A percentile compares a stretch with the other conserved stretches of the same genome.
Conservation (phyloP, 1,140 invertebrate species). For the Aphelenchoides fujianensis region DNA sequence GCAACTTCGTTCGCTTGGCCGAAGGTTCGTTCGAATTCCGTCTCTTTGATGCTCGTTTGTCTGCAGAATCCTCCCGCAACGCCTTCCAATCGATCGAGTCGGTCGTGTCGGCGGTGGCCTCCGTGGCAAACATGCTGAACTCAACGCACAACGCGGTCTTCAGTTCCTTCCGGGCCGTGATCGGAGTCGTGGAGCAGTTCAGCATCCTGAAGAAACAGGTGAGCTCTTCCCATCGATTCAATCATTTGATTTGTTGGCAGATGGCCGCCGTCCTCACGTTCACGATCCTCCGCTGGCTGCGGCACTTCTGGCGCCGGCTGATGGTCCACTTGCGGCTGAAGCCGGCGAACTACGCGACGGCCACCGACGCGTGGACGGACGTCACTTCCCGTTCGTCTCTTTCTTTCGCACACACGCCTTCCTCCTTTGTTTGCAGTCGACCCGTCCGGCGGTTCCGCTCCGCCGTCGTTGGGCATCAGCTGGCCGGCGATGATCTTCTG, state of each 20-base stretch:
- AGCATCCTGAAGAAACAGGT: conserved; percentile 77
- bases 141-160: conserved; percentile 90
- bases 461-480: conserved; percentile 53
- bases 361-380: conserved; percentile 44
- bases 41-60: conserved; percentile 78
- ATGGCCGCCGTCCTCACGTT: conserved; percentile 39
- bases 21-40: conserved; percentile 65
- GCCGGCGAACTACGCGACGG: conserved; percentile 52
- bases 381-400: conserved; percentile 33
- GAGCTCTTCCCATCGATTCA: conserved; percentile 75
- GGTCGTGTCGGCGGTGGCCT: conserved; percentile 82
- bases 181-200: conserved; percentile 91
- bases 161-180: conserved; percentile 86
- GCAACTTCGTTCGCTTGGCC: conserved; percentile 64
- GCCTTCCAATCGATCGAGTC: conserved; percentile 92
- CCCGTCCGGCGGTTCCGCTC: too few relatives aligned
- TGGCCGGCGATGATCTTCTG: conserved; percentile 75
- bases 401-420: too few relatives aligned
- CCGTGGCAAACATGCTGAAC: conserved; percentile 91
- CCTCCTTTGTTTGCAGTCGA: too few relatives aligned
- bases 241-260: conserved; percentile 71
- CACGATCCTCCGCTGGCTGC: conserved; percentile 38
- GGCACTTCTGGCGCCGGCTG: conserved; percentile 46
- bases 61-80: conserved; percentile 81
- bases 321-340: conserved; percentile 47